Evolutionary conservation across 2,888 invertebrate genomes (phyloP).

Genomic region (Nymphalis polychloros): DNA sequence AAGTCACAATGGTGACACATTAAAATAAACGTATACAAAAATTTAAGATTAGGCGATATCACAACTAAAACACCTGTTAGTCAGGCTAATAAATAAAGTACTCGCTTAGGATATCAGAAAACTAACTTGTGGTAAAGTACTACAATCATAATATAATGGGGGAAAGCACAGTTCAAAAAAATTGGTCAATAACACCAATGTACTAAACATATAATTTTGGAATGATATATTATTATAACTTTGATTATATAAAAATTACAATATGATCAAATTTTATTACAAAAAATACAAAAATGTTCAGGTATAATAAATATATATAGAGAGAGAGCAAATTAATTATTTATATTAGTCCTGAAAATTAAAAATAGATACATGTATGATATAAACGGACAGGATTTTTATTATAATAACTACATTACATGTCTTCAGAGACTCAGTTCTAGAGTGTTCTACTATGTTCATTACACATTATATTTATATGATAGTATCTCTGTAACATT

Average conservation of each 20-base stretch:
- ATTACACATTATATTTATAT: constrained; percentile 1
- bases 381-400: constrained; percentile 3
- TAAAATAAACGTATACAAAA: constrained; percentile 80
- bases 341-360: background rate
- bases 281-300: constrained; percentile 2
- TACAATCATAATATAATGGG: constrained; percentile 8
- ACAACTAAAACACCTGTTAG: constrained; percentile 74
- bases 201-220: constrained; percentile 26
- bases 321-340: background rate
- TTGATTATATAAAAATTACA: constrained; percentile 1
- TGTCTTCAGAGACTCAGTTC: constrained; percentile 10
- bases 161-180: background rate
- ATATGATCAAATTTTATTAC: background rate
- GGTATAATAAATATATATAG: background rate
- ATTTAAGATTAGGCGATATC: constrained; percentile 77
- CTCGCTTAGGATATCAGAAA: constrained; percentile 12
- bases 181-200: background rate
- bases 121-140: constrained; percentile 8
- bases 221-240: constrained; percentile 23
- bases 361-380: background rate
- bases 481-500: constrained; percentile 17
- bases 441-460: constrained; percentile 8
- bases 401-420: constrained; percentile 1
- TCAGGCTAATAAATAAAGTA: constrained; percentile 49
- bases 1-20: constrained; percentile 69